A percentile compares a stretch with the other conserved stretches of the same genome.
Conservation (phyloP, 2,888 invertebrate genomes). For the Nowickia ferox region DNA sequence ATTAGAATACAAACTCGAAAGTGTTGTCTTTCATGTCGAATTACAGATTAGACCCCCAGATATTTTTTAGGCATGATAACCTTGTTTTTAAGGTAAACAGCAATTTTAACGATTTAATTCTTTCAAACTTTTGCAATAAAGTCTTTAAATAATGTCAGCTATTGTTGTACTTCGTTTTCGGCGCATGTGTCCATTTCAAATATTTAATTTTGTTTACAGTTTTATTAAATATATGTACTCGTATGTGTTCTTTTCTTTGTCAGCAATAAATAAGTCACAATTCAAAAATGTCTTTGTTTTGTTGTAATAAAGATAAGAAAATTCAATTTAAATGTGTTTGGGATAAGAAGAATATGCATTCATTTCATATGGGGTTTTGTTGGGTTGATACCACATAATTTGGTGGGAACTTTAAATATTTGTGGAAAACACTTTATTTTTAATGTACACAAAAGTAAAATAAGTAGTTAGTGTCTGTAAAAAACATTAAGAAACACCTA, state of each 20-base stretch:
- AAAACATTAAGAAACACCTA: conserved; percentile 4
- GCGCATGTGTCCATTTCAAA: conserved; percentile 36
- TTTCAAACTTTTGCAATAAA: conserved; percentile 3
- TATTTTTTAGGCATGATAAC: too few relatives aligned
- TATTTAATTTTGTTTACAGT: conserved; percentile 21
- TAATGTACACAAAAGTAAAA: conserved; percentile 21
- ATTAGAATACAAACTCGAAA: too few relatives aligned
- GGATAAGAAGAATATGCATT: not conserved
- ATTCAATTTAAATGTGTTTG: conserved; percentile 6
- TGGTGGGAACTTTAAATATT: conserved; percentile 59
- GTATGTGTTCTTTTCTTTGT: conserved; percentile 10
- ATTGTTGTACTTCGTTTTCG: not conserved
- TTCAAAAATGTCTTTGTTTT: conserved; percentile 32
- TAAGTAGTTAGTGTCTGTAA: not conserved
- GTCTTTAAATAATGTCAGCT: not conserved
- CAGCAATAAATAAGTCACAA: conserved; percentile 52
- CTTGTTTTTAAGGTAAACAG: not conserved
- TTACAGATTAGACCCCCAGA: too few relatives aligned
- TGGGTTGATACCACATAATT: not conserved
- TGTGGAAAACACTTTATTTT: not conserved
- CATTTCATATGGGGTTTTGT: not conserved
- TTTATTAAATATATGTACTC: not conserved
- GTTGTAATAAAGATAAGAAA: conserved; percentile 32
- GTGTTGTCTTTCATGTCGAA: too few relatives aligned
- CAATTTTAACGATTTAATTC: not conserved